Percentiles rank a stretch among this genome's conserved stretches.
Evolutionary conservation across 92 coral and sea anemone genomes (phyloP).

Genomic region (Virgularia gustaviana): DNA sequence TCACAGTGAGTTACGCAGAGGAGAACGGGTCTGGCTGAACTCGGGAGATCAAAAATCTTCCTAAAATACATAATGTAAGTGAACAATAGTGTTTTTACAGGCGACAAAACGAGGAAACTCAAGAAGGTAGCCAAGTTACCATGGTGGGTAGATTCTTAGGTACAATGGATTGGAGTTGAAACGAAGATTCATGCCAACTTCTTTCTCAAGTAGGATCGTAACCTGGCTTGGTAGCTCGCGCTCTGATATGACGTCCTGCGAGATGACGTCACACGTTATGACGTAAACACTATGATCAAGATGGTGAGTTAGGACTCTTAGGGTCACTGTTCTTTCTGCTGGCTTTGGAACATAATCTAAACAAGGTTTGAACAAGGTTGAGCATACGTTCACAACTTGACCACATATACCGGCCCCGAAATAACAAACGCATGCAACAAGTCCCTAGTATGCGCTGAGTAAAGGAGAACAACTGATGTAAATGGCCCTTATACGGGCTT

Average conservation of each 20-base stretch:
- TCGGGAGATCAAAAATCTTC: slow-evolving; percentile 12
- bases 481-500: too few species aligned
- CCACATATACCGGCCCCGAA: neutral
- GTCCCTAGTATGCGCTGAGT: too few species aligned
- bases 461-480: too few species aligned
- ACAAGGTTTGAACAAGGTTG: neutral
- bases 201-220: slow-evolving; percentile 5
- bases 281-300: slow-evolving; percentile 28
- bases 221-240: slow-evolving; percentile 15
- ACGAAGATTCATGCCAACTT: neutral
- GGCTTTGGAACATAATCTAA: neutral
- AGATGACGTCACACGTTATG: slow-evolving; percentile 26
- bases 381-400: too few species aligned
- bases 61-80: neutral
- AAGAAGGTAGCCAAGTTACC: neutral
- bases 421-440: too few species aligned
- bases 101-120: too few species aligned
- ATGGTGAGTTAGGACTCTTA: neutral
- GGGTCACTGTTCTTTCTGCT: neutral
- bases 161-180: neutral
- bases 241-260: slow-evolving; percentile 5
- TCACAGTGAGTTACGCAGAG: slow-evolving; percentile 26
- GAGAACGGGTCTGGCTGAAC: neutral
- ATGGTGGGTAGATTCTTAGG: slow-evolving; percentile 28
- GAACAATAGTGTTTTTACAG: too few species aligned